Base-by-base conservation (phyloP, 1,140 invertebrate species). In the Ericerus pela region DNA sequence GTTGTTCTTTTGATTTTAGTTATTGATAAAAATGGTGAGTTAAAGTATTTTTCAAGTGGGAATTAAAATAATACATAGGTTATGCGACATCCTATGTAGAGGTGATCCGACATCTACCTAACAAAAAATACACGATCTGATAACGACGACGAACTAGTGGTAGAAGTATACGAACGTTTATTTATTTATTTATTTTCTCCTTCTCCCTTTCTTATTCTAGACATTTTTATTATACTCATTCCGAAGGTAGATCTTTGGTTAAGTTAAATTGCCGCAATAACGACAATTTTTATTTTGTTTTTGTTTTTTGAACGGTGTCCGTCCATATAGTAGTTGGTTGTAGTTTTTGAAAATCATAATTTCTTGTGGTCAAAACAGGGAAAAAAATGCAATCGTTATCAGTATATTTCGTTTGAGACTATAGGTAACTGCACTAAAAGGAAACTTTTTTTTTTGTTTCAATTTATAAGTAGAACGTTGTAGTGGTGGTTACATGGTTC, bases 191-290 rank as follows among this genome's bases (percentile, higher is more conserved):
- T 47, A 5, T 14, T 38, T 38, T 5, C 20, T 14, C 20, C 20
- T 38, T 38, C 20, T 38, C 4, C 14, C 20, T 38, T 38, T 38
- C 14, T 38, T 38, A 16, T 38, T 24, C 41, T 38, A 24, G 41
- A 47, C 41, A 47, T 47, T 47, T 47, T 47, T 47, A 47, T 47
- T 47, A 47, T 47, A 47, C 41, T 47, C 41, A 47, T 47, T 47
- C 26, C 14, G 41, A 47, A 47, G 41, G 41, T 47, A 47, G 41
- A 47, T 24, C 41, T 10, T 14, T n/a, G n/a, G n/a, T n/a, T n/a
- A n/a, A n/a, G n/a, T n/a, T n/a, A n/a, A n/a, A n/a, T n/a, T n/a
- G n/a, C n/a, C n/a, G n/a, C n/a, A n/a, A n/a, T n/a, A n/a, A n/a
- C n/a, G n/a, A n/a, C n/a, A n/a, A n/a, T n/a, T n/a, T n/a, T n/a